A percentile compares a stretch with the other conserved stretches of the same genome.
phyloP scores from a whole-genome alignment of 30 jellyfish, hydroid and myxozoan species.

The Aurelia aurita region DNA sequence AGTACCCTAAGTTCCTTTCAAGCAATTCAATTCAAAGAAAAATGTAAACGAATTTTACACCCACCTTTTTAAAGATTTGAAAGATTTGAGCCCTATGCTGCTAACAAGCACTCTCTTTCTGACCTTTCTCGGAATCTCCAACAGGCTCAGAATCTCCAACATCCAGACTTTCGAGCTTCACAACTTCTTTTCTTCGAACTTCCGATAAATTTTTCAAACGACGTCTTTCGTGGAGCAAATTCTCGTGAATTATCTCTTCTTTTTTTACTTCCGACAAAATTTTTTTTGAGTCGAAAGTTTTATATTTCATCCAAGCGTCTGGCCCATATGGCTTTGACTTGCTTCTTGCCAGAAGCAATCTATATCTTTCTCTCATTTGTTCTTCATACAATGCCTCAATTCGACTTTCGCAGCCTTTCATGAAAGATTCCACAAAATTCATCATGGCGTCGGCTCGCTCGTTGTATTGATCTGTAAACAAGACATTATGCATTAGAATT shows the following conservation, averaged over 20 bases:
- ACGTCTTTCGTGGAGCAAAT: too few species aligned
- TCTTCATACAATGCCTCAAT: conserved; percentile 16
- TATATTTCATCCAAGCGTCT: conserved; percentile 26
- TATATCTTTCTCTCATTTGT: conserved; percentile 21
- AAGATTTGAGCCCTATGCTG: too few species aligned
- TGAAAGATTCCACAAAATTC: conserved; percentile 3
- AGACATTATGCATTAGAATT: not conserved
- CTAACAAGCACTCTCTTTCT: not conserved
- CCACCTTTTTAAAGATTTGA: too few species aligned
- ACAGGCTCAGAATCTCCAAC: not conserved
- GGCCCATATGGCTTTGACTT: conserved; percentile 42
- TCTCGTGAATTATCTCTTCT: conserved; percentile 16
- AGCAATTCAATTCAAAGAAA: too few species aligned
- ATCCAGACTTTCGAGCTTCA: not conserved
- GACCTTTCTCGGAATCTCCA: not conserved
- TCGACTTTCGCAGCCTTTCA: not conserved
- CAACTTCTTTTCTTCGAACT: not conserved
- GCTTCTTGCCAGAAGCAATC: conserved; percentile 10
- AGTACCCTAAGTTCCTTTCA: too few species aligned
- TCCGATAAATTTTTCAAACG: not conserved
- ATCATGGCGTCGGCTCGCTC: conserved; percentile 2
- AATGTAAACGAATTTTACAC: too few species aligned
- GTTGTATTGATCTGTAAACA: not conserved
- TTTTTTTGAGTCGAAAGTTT: not conserved
- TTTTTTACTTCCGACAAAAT: conserved; percentile 28